phyloP scores from a whole-genome alignment of 2,797 vertebrate species.

The Eupleurogrammus muticus region DNA sequence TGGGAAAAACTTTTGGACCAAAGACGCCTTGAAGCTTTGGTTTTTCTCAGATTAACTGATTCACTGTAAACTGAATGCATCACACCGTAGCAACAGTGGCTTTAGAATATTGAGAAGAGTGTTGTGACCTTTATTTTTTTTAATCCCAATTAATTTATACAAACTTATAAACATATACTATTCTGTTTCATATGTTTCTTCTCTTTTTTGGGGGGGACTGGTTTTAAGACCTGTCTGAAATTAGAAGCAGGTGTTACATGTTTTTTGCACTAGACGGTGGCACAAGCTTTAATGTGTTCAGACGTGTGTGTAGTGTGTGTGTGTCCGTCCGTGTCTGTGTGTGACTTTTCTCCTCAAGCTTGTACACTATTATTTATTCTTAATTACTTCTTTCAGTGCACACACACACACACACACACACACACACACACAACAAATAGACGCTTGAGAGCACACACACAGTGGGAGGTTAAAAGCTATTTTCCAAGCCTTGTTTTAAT shows the following conservation, averaged over 20 bases:
- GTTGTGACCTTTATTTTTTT: no score
- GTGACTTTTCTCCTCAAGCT: slow-evolving; percentile 17
- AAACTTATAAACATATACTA: neutral
- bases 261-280: neutral
- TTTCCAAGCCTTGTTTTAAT: slow-evolving; percentile 55
- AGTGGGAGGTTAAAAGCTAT: slow-evolving; percentile 57
- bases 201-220: no score
- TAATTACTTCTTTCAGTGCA: slow-evolving; percentile 45
- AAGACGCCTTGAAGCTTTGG: no score
- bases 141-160: neutral
- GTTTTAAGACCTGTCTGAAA: neutral
- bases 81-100: no score
- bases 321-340: slow-evolving; percentile 4
- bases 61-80: neutral
- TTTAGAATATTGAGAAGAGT: neutral
- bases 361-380: slow-evolving; percentile 47
- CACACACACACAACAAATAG: neutral
- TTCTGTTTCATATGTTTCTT: no score
- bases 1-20: neutral
- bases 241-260: neutral
- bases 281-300: neutral
- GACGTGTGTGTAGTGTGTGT: neutral
- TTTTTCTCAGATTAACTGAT: no score
- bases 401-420: slow-evolving; percentile 1
- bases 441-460: neutral